These are phyloP conservation scores for Neoniphon sammara DNA, from an alignment of 2,797 vertebrate species.

Conservation along the genomic window DNA sequence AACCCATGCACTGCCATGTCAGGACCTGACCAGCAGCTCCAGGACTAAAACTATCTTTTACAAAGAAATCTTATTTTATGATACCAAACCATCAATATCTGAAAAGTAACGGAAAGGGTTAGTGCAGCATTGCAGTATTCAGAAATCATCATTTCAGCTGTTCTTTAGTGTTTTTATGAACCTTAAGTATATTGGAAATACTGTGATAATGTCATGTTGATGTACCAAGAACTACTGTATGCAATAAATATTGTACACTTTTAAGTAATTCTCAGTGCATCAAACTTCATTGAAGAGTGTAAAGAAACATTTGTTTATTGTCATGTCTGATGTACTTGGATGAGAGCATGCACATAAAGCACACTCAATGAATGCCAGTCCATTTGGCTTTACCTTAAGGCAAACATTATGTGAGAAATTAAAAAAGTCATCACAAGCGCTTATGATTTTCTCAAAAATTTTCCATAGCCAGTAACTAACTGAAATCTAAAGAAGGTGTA, in stretches of 20 bases:
- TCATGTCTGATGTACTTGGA: not conserved
- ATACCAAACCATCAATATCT: not conserved
- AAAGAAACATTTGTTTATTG: not conserved
- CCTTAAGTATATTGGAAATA: constrained; percentile 5
- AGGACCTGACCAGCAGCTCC: not conserved
- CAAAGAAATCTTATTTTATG: constrained; percentile 2
- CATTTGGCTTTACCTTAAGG: not conserved
- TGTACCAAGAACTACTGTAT: constrained; percentile 34
- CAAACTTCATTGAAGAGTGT: constrained; percentile 18
- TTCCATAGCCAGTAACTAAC: too few species aligned
- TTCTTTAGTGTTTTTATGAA: constrained; percentile 4
- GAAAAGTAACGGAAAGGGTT: not conserved
- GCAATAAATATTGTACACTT: constrained; percentile 60
- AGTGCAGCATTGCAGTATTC: constrained; percentile 20
- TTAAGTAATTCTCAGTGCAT: constrained; percentile 22
- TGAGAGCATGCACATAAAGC: too few species aligned
- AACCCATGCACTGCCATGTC: constrained; percentile 10
- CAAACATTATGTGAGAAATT: not conserved
- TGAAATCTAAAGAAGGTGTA: too few species aligned
- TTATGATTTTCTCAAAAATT: too few species aligned
- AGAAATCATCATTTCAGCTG: constrained; percentile 15
- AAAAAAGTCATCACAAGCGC: too few species aligned
- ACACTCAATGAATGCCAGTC: not conserved
- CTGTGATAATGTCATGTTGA: constrained; percentile 37
- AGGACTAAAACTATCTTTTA: constrained; percentile 9